These are phyloP conservation scores for Balaenoptera acutorostrata DNA, from an alignment of 2,113 vertebrate genomes.

Conservation along the genomic window DNA sequence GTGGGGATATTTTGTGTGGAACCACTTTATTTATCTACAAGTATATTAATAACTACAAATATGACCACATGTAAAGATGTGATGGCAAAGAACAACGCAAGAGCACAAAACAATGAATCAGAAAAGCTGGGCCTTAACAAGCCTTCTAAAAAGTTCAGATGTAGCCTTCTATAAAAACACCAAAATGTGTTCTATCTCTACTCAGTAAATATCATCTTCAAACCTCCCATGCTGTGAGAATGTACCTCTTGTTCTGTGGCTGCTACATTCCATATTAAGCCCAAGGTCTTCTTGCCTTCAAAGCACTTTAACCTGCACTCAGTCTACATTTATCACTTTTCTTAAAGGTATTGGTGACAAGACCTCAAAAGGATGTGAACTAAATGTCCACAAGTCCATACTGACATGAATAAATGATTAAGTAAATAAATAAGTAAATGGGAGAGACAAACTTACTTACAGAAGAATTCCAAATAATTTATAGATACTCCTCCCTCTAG, in stretches of 20 bases:
- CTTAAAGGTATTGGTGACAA: neutral
- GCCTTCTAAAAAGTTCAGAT: neutral
- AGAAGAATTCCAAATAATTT: neutral
- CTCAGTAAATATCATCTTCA: neutral
- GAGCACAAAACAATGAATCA: neutral
- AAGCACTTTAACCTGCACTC: neutral
- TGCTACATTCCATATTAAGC: neutral
- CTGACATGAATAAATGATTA: neutral
- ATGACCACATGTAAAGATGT: neutral
- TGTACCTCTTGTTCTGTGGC: too few species aligned
- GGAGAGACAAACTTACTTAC: neutral
- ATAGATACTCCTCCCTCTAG: neutral
- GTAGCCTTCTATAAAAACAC: neutral
- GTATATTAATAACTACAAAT: neutral
- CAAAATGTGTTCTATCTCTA: neutral
- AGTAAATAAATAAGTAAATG: neutral
- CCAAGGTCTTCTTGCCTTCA: neutral
- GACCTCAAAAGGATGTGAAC: neutral
- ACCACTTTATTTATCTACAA: too few species aligned
- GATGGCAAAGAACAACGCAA: neutral
- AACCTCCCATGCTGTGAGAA: neutral
- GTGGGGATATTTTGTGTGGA: neutral
- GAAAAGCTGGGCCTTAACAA: neutral
- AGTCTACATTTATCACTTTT: neutral
- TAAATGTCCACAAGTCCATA: neutral